Evolutionary conservation across 2,113 vertebrate species (phyloP).

Genomic region (Perca fluviatilis): DNA sequence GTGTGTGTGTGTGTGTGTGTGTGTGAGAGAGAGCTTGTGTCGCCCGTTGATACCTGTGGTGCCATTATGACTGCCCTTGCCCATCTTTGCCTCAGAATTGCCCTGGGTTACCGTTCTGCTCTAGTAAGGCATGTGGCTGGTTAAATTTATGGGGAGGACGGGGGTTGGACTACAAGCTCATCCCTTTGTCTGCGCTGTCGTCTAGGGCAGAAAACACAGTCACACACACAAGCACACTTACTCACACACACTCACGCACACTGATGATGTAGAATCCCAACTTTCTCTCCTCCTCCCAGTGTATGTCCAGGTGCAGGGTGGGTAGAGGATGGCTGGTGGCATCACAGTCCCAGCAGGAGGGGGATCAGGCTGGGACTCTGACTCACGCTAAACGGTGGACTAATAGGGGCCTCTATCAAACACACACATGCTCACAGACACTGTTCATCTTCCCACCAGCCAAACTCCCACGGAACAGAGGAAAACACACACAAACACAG

Average conservation of each 20-base stretch:
- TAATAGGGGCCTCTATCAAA: slow-evolving; percentile 72
- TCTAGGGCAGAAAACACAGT: slow-evolving; percentile 75
- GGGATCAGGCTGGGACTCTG: slow-evolving; percentile 75
- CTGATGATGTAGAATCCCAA: slow-evolving; percentile 69
- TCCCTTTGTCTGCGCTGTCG: slow-evolving; percentile 78
- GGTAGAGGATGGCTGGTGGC: slow-evolving; percentile 83
- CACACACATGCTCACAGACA: slow-evolving; percentile 57
- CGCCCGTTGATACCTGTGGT: slow-evolving; percentile 64
- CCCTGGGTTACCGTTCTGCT: slow-evolving; percentile 77
- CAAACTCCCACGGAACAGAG: slow-evolving; percentile 71
- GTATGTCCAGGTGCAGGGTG: slow-evolving; percentile 83
- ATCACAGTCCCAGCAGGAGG: slow-evolving; percentile 83
- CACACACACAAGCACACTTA: slow-evolving; percentile 68
- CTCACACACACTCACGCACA: slow-evolving; percentile 59
- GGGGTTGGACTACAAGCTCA: slow-evolving; percentile 74
- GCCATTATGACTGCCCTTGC: slow-evolving; percentile 66
- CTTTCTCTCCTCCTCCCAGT: slow-evolving; percentile 62
- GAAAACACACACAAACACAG: slow-evolving; percentile 65
- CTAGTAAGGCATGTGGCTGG: slow-evolving; percentile 80
- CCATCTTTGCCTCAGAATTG: slow-evolving; percentile 63
- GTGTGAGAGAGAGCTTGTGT: slow-evolving; percentile 32
- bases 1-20: background rate
- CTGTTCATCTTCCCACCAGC: slow-evolving; percentile 63
- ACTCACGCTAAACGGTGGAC: slow-evolving; percentile 76
- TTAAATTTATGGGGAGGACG: slow-evolving; percentile 82